Evolutionary conservation across 2,888 invertebrate genomes (phyloP), one percentile per base, ranked within the genome.

Genomic region (Scelioninae gen. 2): DNA sequence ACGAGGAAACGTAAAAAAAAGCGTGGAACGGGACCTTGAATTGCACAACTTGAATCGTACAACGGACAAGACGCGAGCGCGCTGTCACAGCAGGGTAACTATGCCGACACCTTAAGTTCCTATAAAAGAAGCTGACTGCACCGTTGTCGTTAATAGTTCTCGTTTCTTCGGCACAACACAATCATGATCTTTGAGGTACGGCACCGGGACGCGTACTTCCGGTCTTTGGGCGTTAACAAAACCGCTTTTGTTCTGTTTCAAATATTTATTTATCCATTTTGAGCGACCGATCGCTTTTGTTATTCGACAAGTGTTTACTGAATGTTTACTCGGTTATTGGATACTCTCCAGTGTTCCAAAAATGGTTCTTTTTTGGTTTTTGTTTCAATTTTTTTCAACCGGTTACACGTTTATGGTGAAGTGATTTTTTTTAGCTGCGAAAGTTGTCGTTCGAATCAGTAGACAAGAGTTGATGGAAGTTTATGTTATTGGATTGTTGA

Each of bases 31-130:
- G 74, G 81, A n/a, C n/a, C n/a, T n/a, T n/a, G n/a, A n/a, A n/a
- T n/a, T n/a, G n/a, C n/a, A n/a, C n/a, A 82, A 83, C 83, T 83
- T 83, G 83, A 82, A 83, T 82, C 81, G 79, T 81, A 80, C 82
- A 83, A 83, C 76, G 65, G 16, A 69, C 45, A 57, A 63, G 61
- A 72, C 73, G 71, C 68, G 71, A 72, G 64, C 52, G 73, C 65
- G 52, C 73, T 71, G 74, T 74, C 69, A 74, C 74, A 74, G 68
- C 65, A 72, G 72, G 74, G 69, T 64, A 74, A 70, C 74, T 69
- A 74, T 64, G 73, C 73, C 70, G 22, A 72, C 74, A 76, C 74
- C 76, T 72, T 76, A 76, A 73, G 65, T 76, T 65, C 68, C 76
- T 79, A 78, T 79, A 79, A 76, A 78, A 79, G 79, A 60, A 72